These are phyloP conservation scores for Caerostris extrusa DNA, from an alignment of 1,140 invertebrate species.

Conservation along the genomic window DNA sequence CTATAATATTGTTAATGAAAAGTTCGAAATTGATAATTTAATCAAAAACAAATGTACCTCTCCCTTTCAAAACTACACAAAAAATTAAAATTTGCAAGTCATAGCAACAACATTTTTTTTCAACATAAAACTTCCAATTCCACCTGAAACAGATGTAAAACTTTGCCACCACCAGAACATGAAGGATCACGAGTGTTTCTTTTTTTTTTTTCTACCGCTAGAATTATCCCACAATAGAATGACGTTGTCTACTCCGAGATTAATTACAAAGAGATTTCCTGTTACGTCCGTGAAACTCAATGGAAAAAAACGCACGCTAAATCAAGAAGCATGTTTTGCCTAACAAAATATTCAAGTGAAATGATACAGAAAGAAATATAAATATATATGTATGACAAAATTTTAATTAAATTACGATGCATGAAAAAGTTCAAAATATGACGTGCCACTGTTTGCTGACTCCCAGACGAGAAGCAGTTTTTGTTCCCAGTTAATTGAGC, in stretches of 20 bases:
- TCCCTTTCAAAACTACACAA: too few relatives aligned
- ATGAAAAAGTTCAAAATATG: background rate
- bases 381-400: background rate
- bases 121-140: too few relatives aligned
- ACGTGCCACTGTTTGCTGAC: background rate
- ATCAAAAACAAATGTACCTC: too few relatives aligned
- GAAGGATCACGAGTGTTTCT: too few relatives aligned
- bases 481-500: slow-evolving; percentile 41
- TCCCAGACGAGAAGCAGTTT: background rate
- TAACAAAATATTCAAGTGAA: background rate
- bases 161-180: too few relatives aligned
- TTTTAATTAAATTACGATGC: slow-evolving; percentile 1
- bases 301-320: background rate
- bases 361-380: background rate
- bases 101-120: too few relatives aligned
- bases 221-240: background rate
- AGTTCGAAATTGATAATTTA: too few relatives aligned
- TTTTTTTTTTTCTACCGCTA: too few relatives aligned
- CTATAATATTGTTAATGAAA: too few relatives aligned
- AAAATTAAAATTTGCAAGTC: too few relatives aligned
- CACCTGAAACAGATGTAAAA: too few relatives aligned
- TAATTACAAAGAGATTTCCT: background rate
- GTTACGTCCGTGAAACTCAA: background rate
- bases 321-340: background rate
- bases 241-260: background rate